A percentile compares a stretch with the other conserved stretches of the same genome.
phyloP scores from a whole-genome alignment of 2,888 invertebrate genomes.

The Zaprionus bogoriensis region DNA sequence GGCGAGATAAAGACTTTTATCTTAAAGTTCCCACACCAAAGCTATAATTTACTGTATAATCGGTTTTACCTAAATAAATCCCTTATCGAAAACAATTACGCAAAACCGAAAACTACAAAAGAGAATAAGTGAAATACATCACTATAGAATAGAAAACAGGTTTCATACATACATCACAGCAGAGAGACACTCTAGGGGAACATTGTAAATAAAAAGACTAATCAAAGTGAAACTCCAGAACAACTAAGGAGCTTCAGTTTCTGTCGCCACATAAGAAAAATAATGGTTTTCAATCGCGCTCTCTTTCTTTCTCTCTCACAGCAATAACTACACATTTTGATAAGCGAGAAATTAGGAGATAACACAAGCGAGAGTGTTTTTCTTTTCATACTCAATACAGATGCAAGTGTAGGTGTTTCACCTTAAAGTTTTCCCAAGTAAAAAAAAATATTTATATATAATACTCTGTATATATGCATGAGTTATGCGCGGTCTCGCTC shows the following conservation, averaged over 20 bases:
- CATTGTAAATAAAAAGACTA: neutral
- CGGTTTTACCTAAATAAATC: too few species aligned
- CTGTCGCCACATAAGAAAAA: neutral
- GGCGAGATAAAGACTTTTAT: too few species aligned
- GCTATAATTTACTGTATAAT: too few species aligned
- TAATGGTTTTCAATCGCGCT: slow-evolving; percentile 12
- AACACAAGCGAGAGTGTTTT: slow-evolving; percentile 32
- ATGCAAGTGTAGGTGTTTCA: neutral
- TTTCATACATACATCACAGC: neutral
- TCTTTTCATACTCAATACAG: neutral
- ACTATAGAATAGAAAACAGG: neutral
- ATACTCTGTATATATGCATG: neutral
- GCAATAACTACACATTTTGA: slow-evolving; percentile 29
- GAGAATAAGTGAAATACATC: slow-evolving; percentile 1
- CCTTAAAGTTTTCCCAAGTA: neutral
- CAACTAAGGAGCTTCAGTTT: neutral
- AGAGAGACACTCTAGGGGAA: neutral
- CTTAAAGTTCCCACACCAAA: too few species aligned
- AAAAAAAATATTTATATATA: neutral
- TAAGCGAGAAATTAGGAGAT: slow-evolving; percentile 34
- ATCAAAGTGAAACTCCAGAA: neutral
- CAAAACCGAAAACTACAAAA: neutral
- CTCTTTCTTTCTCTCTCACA: slow-evolving; percentile 7
- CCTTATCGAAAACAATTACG: too few species aligned
- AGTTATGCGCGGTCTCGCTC: neutral